Base-by-base conservation (phyloP, 2,113 vertebrate species). In the Excalfactoria chinensis region DNA sequence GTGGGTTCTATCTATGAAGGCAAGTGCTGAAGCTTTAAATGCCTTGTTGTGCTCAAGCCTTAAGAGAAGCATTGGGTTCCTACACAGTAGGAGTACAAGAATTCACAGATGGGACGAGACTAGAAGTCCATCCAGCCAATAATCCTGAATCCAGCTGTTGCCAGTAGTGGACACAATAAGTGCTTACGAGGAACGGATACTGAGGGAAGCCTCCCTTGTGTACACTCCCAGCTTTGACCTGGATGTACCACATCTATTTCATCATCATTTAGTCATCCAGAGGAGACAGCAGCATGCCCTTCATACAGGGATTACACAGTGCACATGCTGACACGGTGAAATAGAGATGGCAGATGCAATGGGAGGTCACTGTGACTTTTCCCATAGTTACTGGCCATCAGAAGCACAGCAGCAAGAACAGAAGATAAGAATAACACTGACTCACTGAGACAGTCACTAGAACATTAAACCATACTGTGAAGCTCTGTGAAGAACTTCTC, bases 401-500 rank as follows among this genome's bases (percentile, higher is more conserved):
- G 23, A 69, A 41, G 16, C 4, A 59, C 1, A 19, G 25, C 72
- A 80, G 41, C 32, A 73, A 68, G 68, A 23, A 37, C 28, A 32
- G 71, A 0, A 66, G 44, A 10, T 0, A 5, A 44, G 40, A 60
- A 10, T 6, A 22, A 43, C 43, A 2, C 0, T 40, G 21, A 23
- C n/a, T 23, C 68, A 62, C 35, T 30, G 26, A 69, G 85, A 76
- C 0, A 1, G 18, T 7, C 28, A 53, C 10, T 26, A 26, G 37
- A 35, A 43, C 28, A 67, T 76, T 59, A 53, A 26, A 37, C 5
- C 4, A 53, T 6, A 25, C 11, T 6, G 10, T 0, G 2, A 62
- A 58, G 28, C 15, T 25, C 26, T 20, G 34, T 40, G 66, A 58
- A 72, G 22, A 68, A 48, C 23, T 75, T 69, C 23, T 62, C n/a